Evolutionary conservation across 2,113 vertebrate genomes (phyloP), one percentile per base, ranked within the genome.

Genomic region (Mesocricetus auratus): DNA sequence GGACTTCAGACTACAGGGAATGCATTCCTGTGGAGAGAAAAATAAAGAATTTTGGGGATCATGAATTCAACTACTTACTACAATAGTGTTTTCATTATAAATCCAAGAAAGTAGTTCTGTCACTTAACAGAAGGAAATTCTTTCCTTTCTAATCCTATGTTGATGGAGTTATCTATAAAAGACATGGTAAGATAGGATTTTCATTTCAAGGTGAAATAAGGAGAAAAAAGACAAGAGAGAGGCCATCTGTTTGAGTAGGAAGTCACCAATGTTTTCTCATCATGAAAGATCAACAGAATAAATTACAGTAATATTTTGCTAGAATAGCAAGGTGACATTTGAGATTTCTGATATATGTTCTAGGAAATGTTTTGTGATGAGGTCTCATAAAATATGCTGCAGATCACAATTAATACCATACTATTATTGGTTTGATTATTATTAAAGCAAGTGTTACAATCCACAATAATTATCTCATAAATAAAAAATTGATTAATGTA

Each of bases 21-120:
- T 47, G 3, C 1, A 58, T 8, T 17, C 13, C 47, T 2, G 0
- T 26, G 19, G 50, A 45, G 5, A 60, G n/a, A 75, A 71, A 79
- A 47, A 47, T 4, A 53, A 78, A 85, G 24, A 24, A 74, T 68
- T 58, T 26, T 64, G 81, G 9, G 2, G 4, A 66, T 24, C 2
- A 33, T n/a, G 88, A 0, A 0, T 47, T 8, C 19, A 8, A 4
- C 29, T 31, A n/a, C 6, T 15, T 29, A n/a, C 6, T 53, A 42
- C 9, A 42, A 56, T 31, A 17, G 3, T 53, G 24, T 79, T 33
- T 64, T 5, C 1, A 58, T 19, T 69, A 66, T 22, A 68, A 21
- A 42, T 39, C 1, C 2, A 47, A 0, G 26, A 56, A 58, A 60
- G 12, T 58, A 62, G 13, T 10, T 7, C 5, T 58, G 2, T n/a